These are phyloP conservation scores for Grantiella picta DNA, from an alignment of 2,113 vertebrate species.

Conservation along the genomic window DNA sequence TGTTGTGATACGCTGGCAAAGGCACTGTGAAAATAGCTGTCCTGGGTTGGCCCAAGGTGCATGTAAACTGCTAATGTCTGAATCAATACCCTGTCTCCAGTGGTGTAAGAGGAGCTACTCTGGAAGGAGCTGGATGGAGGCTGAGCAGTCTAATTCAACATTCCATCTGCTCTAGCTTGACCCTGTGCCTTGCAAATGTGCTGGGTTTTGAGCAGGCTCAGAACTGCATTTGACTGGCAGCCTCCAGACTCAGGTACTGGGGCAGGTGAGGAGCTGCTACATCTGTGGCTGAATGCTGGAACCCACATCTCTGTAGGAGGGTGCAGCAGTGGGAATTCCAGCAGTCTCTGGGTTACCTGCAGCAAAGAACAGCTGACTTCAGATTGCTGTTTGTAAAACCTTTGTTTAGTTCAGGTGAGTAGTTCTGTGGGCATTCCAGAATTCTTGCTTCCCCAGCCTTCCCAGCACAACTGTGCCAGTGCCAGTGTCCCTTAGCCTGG, in stretches of 20 bases:
- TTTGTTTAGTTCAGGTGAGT: background rate
- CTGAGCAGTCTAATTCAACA: background rate
- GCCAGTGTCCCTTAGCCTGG: background rate
- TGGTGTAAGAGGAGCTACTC: background rate
- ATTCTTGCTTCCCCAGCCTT: background rate
- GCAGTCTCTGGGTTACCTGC: background rate
- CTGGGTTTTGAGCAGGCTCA: background rate
- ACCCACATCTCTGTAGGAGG: background rate
- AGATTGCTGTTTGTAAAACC: background rate
- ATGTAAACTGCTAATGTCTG: background rate
- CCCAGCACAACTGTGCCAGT: background rate
- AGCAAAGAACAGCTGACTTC: fast-evolving
- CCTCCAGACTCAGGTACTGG: background rate
- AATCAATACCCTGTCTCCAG: background rate
- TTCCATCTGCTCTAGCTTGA: background rate
- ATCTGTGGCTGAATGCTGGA: background rate
- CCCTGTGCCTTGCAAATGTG: background rate
- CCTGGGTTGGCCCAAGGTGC: background rate
- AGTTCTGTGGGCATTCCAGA: background rate
- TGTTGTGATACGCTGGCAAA: background rate
- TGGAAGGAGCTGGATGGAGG: background rate
- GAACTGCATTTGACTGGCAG: background rate
- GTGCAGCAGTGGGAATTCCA: background rate
- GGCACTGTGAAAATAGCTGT: background rate
- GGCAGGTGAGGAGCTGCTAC: background rate